These are phyloP conservation scores for Schizopygopsis malacanthus DNA, from an alignment of 2,797 vertebrate genomes.

Conservation along the genomic window DNA sequence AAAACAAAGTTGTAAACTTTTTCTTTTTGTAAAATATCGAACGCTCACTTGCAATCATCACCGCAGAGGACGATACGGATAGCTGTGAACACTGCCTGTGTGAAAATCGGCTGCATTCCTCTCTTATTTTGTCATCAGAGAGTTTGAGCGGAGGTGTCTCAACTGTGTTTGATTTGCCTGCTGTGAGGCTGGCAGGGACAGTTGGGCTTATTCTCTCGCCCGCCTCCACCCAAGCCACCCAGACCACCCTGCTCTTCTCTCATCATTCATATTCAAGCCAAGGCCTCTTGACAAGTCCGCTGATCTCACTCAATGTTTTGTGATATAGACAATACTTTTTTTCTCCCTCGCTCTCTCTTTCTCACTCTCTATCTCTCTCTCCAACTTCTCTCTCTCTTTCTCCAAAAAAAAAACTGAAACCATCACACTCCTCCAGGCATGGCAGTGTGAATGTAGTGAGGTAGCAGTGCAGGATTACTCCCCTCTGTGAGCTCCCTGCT, in stretches of 20 bases:
- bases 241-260: constrained; percentile 86
- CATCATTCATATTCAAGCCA: constrained; percentile 89
- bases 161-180: constrained; percentile 67
- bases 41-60: constrained; percentile 34
- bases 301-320: constrained; percentile 89
- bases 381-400: constrained; percentile 45
- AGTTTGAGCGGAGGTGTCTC: constrained; percentile 60
- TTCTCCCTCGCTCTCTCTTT: constrained; percentile 38
- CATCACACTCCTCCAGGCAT: constrained; percentile 78
- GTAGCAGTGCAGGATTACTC: constrained; percentile 74
- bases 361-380: constrained; percentile 43
- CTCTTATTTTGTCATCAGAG: constrained; percentile 60
- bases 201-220: constrained; percentile 79
- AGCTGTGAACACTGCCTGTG: constrained; percentile 45
- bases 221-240: constrained; percentile 74
- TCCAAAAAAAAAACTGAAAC: constrained; percentile 75
- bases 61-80: not conserved
- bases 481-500: constrained; percentile 70
- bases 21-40: constrained; percentile 35
- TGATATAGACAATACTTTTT: constrained; percentile 84
- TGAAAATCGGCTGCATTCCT: constrained; percentile 58
- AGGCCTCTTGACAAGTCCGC: constrained; percentile 87
- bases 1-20: constrained; percentile 16
- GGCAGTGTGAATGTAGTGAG: constrained; percentile 74
- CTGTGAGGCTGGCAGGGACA: constrained; percentile 78